Percentiles rank a stretch among this genome's conserved stretches.
Conservation (phyloP, 1,140 invertebrate genomes). For the Drosophila equinoxialis region DNA sequence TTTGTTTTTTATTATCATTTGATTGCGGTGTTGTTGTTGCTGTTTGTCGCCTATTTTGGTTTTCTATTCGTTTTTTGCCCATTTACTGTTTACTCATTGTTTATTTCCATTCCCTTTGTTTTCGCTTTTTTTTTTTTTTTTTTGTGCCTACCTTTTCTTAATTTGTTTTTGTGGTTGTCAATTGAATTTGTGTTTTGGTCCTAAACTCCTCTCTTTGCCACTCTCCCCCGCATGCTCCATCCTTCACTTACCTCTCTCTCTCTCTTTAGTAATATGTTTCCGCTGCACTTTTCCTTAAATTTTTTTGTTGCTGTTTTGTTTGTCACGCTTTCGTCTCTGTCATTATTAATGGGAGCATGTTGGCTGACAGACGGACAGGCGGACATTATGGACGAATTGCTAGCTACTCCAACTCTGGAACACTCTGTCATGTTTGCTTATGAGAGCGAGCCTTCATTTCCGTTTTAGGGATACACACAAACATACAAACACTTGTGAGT, state of each 20-base stretch:
- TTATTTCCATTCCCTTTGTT: conserved; percentile 67
- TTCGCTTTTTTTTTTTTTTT: conserved; percentile 20
- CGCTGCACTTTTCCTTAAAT: conserved; percentile 45
- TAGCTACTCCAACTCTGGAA: conserved; percentile 5
- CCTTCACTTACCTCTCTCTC: conserved; percentile 24
- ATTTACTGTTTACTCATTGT: conserved; percentile 55
- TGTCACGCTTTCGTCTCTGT: conserved; percentile 71
- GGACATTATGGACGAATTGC: conserved; percentile 6
- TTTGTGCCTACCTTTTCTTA: conserved; percentile 52
- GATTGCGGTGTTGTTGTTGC: conserved; percentile 59
- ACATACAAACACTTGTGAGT: background rate
- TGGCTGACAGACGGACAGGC: conserved; percentile 16
- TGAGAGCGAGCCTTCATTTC: conserved; percentile 59
- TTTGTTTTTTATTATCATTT: conserved; percentile 76
- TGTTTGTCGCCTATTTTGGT: conserved; percentile 53
- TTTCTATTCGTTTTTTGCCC: conserved; percentile 47
- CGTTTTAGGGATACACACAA: conserved; percentile 30
- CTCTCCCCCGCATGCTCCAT: background rate
- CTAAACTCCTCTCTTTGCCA: conserved; percentile 37
- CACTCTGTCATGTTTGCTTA: conserved; percentile 73
- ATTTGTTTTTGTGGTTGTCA: conserved; percentile 56
- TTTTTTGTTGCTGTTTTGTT: conserved; percentile 50
- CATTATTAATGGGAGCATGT: conserved; percentile 66
- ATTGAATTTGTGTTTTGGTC: conserved; percentile 31
- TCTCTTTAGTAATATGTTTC: conserved; percentile 23